A percentile compares a stretch with the other conserved stretches of the same genome.
Evolutionary conservation across 2,113 vertebrate genomes (phyloP).

Genomic region (Apodemus speciosus): DNA sequence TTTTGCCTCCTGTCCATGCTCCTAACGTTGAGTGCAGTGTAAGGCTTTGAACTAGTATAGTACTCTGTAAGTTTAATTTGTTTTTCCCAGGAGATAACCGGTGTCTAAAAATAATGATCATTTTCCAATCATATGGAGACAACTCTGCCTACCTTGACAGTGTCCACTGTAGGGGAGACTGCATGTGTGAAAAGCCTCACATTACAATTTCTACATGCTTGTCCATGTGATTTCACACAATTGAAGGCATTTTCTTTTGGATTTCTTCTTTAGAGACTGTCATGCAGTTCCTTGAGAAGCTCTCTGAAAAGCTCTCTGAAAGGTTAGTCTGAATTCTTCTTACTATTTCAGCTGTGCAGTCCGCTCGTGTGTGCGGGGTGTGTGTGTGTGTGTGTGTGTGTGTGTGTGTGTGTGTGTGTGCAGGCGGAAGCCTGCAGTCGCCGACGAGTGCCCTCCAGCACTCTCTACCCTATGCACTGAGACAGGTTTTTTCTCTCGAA

Average conservation of each 20-base stretch:
- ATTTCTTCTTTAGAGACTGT: constrained; percentile 90
- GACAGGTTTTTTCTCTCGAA: neutral
- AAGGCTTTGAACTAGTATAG: constrained; percentile 6
- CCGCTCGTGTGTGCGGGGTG: neutral
- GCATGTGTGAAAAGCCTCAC: neutral
- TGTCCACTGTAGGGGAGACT: neutral
- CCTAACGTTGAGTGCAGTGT: neutral
- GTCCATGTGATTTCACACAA: constrained; percentile 26
- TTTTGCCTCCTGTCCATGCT: neutral
- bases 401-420: neutral
- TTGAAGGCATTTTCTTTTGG: constrained; percentile 4
- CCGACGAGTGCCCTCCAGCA: too few species aligned
- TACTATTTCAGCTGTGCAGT: neutral
- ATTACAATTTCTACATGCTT: neutral
- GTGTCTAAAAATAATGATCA: constrained; percentile 19
- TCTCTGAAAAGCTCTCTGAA: constrained; percentile 93
- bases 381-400: neutral
- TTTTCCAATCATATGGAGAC: neutral
- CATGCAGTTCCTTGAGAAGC: constrained; percentile 92
- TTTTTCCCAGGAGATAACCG: constrained; percentile 23
- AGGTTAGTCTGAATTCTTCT: constrained; percentile 85
- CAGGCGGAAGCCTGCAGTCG: neutral
- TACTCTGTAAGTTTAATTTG: neutral
- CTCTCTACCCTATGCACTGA: neutral
- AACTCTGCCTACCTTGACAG: neutral